Evolutionary conservation across 2,797 vertebrate species (phyloP), one percentile per base, ranked within the genome.

Genomic region (Neoniphon sammara): DNA sequence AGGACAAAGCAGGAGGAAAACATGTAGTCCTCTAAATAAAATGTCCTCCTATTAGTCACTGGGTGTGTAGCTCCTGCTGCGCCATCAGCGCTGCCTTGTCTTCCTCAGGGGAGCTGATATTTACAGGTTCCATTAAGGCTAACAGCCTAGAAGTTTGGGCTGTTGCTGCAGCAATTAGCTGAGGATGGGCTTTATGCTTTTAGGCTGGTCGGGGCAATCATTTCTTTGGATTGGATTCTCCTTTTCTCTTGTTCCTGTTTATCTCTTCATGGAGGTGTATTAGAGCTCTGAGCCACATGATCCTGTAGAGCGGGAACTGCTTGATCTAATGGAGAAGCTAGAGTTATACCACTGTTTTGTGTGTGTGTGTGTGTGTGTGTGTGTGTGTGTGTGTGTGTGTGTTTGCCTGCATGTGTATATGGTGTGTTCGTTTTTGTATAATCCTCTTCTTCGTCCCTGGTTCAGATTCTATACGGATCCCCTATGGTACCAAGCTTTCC

Each of bases 381-480:
- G 30, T 77, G 59, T 64, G 77, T 81, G 81, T 58, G 71, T 49
- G 74, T 64, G 52, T 57, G 50, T 70, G 20, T 74, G 59, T 66
- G 68, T 70, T 20, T 59, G 56, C 30, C 47, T 78, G n/a, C 58
- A 58, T 87, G 77, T 83, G 30, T 73, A 77, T 66, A 64, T 55
- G 70, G 50, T 88, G 77, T 87, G 73, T 85, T 82, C 73, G 63
- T 46, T 77, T 81, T 77, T 90, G 84, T 92, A 78, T 93, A 92
- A 93, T 87, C 89, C 88, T 93, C 79, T 94, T 93, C 91, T 93
- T 91, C 92, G 86, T 94, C 89, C 94, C 91, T 85, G 94, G 92
- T 93, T 92, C 94, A 95, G 94, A 95, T 94, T 95, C 94, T 93
- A 95, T 95, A 92, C 93, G 94, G 94, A 95, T 95, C 89, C 94